phyloP scores from a whole-genome alignment of 2,113 vertebrate genomes.

The Varanus salvator region DNA sequence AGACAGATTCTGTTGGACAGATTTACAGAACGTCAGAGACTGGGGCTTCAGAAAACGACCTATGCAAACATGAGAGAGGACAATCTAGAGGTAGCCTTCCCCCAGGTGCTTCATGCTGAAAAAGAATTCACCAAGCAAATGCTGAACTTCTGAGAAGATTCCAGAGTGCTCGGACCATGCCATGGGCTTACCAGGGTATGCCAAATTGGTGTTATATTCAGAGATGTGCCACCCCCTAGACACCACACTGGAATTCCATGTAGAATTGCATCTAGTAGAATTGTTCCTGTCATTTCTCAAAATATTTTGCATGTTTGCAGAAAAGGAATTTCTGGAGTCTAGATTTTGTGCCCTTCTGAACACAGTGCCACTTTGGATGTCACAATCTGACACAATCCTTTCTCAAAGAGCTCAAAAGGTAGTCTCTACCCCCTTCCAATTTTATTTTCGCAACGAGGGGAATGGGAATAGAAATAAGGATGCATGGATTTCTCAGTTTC shows the following conservation, averaged over 20 bases:
- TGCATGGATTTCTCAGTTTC: too few relatives aligned
- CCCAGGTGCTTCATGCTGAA: not conserved
- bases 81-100: not conserved
- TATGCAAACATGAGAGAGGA: not conserved
- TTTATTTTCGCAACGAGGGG: too few relatives aligned
- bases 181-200: not conserved
- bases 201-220: not conserved
- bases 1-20: not conserved
- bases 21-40: too few relatives aligned
- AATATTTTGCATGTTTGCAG: not conserved
- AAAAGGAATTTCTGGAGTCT: not conserved
- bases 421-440: too few relatives aligned
- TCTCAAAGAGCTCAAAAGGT: too few relatives aligned
- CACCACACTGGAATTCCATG: too few relatives aligned
- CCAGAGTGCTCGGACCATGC: not conserved
- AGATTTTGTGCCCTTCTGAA: too few relatives aligned
- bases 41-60: not conserved
- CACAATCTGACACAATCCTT: too few relatives aligned
- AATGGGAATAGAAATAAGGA: too few relatives aligned
- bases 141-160: not conserved
- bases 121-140: not conserved
- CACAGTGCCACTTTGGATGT: too few relatives aligned
- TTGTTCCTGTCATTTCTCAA: not conserved
- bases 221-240: not conserved
- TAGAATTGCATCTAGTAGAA: too few relatives aligned